phyloP scores from a whole-genome alignment of 2,797 vertebrate species.

The Orestias chungarensis region DNA sequence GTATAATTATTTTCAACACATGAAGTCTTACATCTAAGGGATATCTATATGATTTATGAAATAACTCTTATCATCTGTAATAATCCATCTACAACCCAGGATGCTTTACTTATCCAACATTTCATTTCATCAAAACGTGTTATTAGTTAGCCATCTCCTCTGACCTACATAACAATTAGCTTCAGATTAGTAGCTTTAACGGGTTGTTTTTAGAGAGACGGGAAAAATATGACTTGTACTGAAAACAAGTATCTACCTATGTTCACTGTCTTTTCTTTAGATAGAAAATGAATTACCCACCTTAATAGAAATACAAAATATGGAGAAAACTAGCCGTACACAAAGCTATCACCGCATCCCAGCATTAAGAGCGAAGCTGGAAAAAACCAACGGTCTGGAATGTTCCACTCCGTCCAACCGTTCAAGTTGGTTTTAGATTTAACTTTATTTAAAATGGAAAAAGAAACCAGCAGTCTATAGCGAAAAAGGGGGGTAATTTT shows the following conservation, averaged over 20 bases:
- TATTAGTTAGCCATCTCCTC: constrained; percentile 3
- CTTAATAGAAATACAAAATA: constrained; percentile 29
- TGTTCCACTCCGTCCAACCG: constrained; percentile 24
- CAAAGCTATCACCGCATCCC: constrained; percentile 21
- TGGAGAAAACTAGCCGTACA: neutral
- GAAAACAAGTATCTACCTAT: too few relatives aligned
- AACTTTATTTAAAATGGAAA: neutral
- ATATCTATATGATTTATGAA: neutral
- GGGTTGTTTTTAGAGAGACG: neutral
- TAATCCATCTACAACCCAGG: neutral
- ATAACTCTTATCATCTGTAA: neutral
- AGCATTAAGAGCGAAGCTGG: constrained; percentile 64
- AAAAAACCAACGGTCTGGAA: constrained; percentile 38
- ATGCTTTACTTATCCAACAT: neutral
- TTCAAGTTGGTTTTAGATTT: neutral
- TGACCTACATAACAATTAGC: constrained; percentile 57
- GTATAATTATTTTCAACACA: neutral
- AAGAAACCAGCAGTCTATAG: neutral
- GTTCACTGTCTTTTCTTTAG: rapidly evolving
- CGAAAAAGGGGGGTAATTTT: neutral
- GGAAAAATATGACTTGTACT: neutral
- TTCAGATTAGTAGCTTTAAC: neutral
- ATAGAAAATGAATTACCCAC: constrained; percentile 33
- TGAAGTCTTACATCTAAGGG: neutral
- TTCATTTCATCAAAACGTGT: neutral